Base-by-base conservation (phyloP, 2,113 vertebrate genomes). In the Otis tarda region DNA sequence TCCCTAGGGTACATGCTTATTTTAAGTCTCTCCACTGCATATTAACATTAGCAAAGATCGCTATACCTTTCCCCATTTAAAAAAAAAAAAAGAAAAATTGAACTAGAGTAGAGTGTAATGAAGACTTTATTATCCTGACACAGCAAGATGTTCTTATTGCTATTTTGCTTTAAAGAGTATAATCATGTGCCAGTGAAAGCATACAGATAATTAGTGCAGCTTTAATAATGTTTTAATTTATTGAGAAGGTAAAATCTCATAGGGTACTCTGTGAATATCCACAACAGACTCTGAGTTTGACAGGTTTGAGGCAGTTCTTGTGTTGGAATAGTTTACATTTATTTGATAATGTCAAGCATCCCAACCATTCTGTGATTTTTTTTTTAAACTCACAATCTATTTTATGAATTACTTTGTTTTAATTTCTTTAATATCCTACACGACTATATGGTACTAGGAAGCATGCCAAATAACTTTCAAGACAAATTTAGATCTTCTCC, bases 1-100 rank as follows among this genome's bases (percentile, higher is more conserved):
- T 93, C 94, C 83, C 93, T 86, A 80, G 76, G 71, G 76, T 77
- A 52, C 17, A 33, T 45, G 17, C 45, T 97, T 93, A 89, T 93
- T 96, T 96, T 93, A 94, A 94, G n/a, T 67, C 52, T 80, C 41
- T 87, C 25, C 3, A 7, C 64, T 92, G 76, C 43, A 83, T 90
- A 70, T 81, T 86, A 93, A 92, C 45, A 89, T 93, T 77, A 77
- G 20, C 52, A 74, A 87, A 95, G 88, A 39, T 45, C 76, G 30
- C 27, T 76, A 19, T 33, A 69, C 7, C 37, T 70, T 87, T 65
- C 24, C 12, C 28, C 21, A 53, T 53, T 35, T 2, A 68, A 65
- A 71, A 77, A 65, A 18, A 28, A 56, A 33, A 22, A 15, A 11
- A 71, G 3, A 61, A 64, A 74, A 67, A 76, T 19, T 39, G 20